Base-by-base conservation (phyloP, 2,113 vertebrate species). In the Pipra filicauda region DNA sequence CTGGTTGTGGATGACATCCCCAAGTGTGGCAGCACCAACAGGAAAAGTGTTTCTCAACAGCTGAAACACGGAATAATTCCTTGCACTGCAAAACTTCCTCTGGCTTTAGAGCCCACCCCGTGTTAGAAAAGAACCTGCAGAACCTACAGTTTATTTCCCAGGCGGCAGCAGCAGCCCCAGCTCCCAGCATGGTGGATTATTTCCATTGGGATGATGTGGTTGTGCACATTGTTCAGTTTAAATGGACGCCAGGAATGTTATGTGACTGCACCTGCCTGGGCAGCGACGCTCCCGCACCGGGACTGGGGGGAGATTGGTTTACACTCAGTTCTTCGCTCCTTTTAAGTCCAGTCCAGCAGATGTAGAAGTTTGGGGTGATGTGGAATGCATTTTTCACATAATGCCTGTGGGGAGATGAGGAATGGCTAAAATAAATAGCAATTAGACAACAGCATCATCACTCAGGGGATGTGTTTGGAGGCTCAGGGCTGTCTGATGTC, bases 161-260 rank as follows among this genome's bases (percentile, higher is more conserved):
- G 4, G 58, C 48, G 74, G 75, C 54, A 52, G 27, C 51, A 55
- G 52, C 52, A 31, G 54, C 54, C 58, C 6, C 58, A 27, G 23
- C 21, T 16, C 58, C 61, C 69, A 15, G 93, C 95, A 49, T 58
- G 83, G 88, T 97, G 96, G 96, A 97, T 97, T 97, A 98, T 98
- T 98, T 97, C 97, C 98, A 97, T 93, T 97, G 97, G 97, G 97
- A 97, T 98, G 93, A 97, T 94, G 97, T 97, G 94, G 15, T 97
- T 96, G 96, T 97, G 96, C 97, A 96, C 96, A 96, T 88, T 98
- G 97, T 96, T 97, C 95, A 98, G 98, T 98, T 98, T 98, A 98
- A 98, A 98, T 97, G 98, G 98, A 98, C 98, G 97, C 98, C 98
- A 98, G 98, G 98, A 98, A 98, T 97, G 97, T 96, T 97, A 98